These are phyloP conservation scores for Mus pahari DNA, from an alignment of 2,113 vertebrate genomes.

Conservation along the genomic window DNA sequence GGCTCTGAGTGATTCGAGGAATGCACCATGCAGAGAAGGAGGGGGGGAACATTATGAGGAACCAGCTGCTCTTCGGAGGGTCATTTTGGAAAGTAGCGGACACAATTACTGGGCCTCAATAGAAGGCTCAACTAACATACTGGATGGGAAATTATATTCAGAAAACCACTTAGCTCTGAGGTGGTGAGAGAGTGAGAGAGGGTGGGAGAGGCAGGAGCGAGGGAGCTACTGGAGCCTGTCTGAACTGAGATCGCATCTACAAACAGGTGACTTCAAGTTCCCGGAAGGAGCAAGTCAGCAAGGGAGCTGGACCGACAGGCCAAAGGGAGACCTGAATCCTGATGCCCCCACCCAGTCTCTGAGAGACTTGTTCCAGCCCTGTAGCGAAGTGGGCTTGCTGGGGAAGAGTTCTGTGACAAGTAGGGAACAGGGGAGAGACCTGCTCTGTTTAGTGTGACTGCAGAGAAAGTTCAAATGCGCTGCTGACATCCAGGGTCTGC, in stretches of 20 bases:
- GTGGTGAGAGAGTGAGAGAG: conserved; percentile 65
- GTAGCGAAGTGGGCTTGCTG: neutral
- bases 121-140: conserved; percentile 78
- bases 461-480: neutral
- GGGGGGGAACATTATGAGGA: conserved; percentile 36
- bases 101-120: conserved; percentile 80
- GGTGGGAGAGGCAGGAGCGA: neutral
- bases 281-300: neutral
- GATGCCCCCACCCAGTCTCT: neutral
- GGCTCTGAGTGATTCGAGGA: conserved; percentile 35
- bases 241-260: neutral
- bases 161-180: conserved; percentile 72
- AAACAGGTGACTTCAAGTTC: conserved; percentile 46
- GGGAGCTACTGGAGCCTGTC: neutral
- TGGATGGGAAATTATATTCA: conserved; percentile 81
- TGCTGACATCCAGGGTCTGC: neutral
- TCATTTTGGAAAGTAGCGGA: conserved; percentile 80
- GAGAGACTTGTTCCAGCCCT: neutral
- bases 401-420: neutral
- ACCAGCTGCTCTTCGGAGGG: conserved; percentile 80
- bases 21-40: neutral
- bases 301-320: neutral
- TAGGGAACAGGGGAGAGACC: neutral
- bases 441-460: neutral
- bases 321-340: neutral